A percentile compares a stretch with the other conserved stretches of the same genome.
These are phyloP conservation scores for Sylvilagus floridanus DNA, from an alignment of 2,797 vertebrate genomes.

Conservation along the genomic window DNA sequence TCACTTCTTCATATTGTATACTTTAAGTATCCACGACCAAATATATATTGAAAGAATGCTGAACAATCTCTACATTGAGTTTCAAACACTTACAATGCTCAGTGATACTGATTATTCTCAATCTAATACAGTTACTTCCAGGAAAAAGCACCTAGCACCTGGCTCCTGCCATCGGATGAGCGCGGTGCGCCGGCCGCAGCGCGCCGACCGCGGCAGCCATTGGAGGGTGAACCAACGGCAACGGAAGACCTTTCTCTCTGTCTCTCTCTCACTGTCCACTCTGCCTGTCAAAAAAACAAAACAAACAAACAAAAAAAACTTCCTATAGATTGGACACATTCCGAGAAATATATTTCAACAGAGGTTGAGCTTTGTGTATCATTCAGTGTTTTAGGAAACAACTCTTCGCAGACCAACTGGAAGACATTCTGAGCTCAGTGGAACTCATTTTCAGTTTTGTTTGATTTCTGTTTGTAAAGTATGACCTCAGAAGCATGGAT, in stretches of 20 bases:
- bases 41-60: neutral
- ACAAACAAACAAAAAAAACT: no score
- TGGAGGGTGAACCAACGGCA: no score
- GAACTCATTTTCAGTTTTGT: neutral
- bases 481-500: neutral
- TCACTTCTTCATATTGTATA: neutral
- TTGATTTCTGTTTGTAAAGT: neutral
- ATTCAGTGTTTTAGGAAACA: neutral
- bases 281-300: no score
- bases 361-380: neutral
- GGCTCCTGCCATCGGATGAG: no score
- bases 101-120: constrained; percentile 11
- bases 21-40: neutral
- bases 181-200: no score
- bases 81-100: neutral
- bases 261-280: no score
- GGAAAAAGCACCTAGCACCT: no score
- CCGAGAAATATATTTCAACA: neutral
- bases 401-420: neutral
- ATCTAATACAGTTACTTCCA: constrained; percentile 26
- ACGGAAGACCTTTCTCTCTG: no score
- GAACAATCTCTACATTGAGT: neutral
- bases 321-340: neutral
- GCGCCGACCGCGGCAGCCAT: no score
- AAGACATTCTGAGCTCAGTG: neutral